These are phyloP conservation scores for Drepana arcuata DNA, from an alignment of 1,140 invertebrate species.

Conservation along the genomic window DNA sequence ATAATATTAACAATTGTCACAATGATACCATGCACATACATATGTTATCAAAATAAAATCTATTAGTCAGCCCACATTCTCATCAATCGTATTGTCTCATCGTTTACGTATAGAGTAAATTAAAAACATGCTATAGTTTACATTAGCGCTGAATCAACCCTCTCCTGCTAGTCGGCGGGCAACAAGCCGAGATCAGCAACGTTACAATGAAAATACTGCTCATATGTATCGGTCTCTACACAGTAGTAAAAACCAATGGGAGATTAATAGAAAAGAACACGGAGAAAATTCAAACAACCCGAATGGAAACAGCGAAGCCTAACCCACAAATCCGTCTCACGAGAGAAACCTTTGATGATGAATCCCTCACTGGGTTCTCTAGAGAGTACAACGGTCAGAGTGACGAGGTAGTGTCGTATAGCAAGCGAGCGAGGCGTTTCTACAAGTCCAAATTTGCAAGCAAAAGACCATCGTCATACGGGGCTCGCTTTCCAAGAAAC, in stretches of 20 bases:
- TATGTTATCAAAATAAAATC: constrained; percentile 26
- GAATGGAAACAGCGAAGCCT: neutral
- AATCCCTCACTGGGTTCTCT: constrained; percentile 4
- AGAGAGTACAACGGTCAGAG: constrained; percentile 11
- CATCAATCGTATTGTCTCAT: constrained; percentile 28
- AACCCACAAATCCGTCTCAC: constrained; percentile 8
- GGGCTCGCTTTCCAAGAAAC: constrained; percentile 4
- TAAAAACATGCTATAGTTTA: constrained; percentile 43
- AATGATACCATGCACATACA: constrained; percentile 7
- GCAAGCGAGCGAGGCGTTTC: constrained; percentile 6
- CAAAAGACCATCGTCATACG: neutral
- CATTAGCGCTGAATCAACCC: constrained; percentile 29
- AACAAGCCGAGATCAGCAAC: constrained; percentile 9
- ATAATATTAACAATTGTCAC: too few species aligned
- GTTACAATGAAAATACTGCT: constrained; percentile 27
- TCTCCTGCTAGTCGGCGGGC: constrained; percentile 11
- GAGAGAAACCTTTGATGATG: constrained; percentile 13
- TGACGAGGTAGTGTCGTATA: constrained; percentile 6
- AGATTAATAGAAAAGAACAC: constrained; percentile 16
- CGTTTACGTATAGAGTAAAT: constrained; percentile 24
- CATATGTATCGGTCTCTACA: constrained; percentile 1
- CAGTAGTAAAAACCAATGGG: constrained; percentile 3
- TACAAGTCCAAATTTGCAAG: constrained; percentile 1
- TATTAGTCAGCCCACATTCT: constrained; percentile 18
- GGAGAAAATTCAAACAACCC: constrained; percentile 7